Conservation (phyloP, 2,113 vertebrate species). For the Hypomesus transpacificus region DNA sequence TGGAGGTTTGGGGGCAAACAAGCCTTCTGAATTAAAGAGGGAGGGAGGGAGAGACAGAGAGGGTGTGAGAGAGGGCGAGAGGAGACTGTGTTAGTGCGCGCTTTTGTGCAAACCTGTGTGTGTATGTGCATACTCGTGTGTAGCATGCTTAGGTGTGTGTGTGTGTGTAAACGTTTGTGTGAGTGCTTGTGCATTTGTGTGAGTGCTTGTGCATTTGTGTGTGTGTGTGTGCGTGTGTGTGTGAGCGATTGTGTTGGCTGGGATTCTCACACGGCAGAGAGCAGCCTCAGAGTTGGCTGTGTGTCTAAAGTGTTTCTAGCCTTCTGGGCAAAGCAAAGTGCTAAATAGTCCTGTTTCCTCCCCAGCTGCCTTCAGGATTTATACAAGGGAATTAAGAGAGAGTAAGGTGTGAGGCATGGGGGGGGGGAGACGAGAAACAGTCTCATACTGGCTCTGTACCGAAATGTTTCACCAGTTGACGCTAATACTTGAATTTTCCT, state of each 20-base stretch:
- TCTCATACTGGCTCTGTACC: too few relatives aligned
- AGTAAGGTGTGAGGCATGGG: neutral
- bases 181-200: too few relatives aligned
- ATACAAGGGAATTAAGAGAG: conserved; percentile 15
- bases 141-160: too few relatives aligned
- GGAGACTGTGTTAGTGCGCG: neutral
- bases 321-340: conserved; percentile 54
- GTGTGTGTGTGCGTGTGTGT: too few relatives aligned
- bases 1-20: conserved; percentile 55
- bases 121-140: too few relatives aligned
- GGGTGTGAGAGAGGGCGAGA: neutral
- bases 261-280: conserved; percentile 55
- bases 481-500: too few relatives aligned
- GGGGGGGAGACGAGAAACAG: too few relatives aligned
- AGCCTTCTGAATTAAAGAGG: conserved; percentile 78
- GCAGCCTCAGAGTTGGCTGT: conserved; percentile 67
- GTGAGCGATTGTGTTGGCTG: conserved; percentile 39
- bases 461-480: too few relatives aligned
- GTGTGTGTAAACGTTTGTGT: too few relatives aligned
- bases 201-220: too few relatives aligned
- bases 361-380: conserved; percentile 33
- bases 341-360: conserved; percentile 42
- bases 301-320: conserved; percentile 37
- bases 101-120: too few relatives aligned
- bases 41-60: neutral